phyloP scores from a whole-genome alignment of 2,888 invertebrate genomes.

The Noctua janthe region DNA sequence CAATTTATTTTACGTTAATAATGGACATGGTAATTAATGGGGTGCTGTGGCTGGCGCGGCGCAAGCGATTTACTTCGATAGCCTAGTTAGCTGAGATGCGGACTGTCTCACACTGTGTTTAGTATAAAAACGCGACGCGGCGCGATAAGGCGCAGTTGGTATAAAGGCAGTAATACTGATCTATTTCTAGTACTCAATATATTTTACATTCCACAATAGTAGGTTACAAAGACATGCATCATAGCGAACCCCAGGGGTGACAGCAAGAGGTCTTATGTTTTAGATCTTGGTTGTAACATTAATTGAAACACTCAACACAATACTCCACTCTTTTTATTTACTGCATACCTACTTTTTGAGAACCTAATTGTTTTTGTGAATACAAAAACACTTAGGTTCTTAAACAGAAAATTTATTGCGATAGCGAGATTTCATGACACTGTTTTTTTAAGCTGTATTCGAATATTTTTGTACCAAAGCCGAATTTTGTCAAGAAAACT shows the following conservation, averaged over 20 bases:
- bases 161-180: background rate
- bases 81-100: slow-evolving; percentile 74
- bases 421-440: background rate
- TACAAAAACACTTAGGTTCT: background rate
- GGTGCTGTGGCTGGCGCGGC: slow-evolving; percentile 77
- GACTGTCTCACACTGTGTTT: slow-evolving; percentile 52
- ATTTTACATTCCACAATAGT: background rate
- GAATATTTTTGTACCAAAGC: background rate
- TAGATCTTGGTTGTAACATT: too few species aligned
- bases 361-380: too few species aligned
- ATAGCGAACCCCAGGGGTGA: background rate
- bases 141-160: background rate
- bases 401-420: background rate
- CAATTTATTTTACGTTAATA: slow-evolving; percentile 81
- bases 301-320: background rate
- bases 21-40: slow-evolving; percentile 84
- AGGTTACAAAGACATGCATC: background rate
- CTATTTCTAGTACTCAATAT: background rate
- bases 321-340: background rate
- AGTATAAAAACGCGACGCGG: background rate
- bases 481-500: background rate
- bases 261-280: background rate
- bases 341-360: too few species aligned
- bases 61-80: slow-evolving; percentile 77
- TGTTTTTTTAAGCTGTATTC: background rate